phyloP scores from a whole-genome alignment of 2,113 vertebrate species.

The Cephalopholis sonnerati region DNA sequence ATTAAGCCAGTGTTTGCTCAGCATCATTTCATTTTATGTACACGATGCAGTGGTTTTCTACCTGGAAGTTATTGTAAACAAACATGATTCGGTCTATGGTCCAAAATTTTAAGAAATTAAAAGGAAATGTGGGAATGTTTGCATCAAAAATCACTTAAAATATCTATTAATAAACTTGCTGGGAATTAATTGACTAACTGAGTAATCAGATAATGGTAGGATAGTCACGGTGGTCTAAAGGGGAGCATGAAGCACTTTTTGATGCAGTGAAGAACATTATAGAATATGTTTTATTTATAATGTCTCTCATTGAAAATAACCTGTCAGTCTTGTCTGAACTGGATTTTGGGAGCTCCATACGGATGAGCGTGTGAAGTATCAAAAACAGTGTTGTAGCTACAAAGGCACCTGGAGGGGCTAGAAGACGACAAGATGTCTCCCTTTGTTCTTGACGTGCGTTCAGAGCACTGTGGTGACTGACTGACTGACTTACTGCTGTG shows the following conservation, averaged over 20 bases:
- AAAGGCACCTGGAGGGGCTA: conserved; percentile 62
- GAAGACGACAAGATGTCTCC: conserved; percentile 55
- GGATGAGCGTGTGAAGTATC: conserved; percentile 53
- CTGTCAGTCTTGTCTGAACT: conserved; percentile 66
- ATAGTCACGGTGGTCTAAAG: not conserved
- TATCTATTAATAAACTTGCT: not conserved
- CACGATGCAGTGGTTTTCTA: too few species aligned
- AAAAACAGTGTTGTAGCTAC: conserved; percentile 55
- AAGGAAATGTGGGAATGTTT: not conserved
- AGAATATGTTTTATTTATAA: conserved; percentile 58
- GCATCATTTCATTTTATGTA: too few species aligned
- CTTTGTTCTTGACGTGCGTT: conserved; percentile 70
- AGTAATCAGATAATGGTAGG: not conserved
- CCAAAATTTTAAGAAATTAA: not conserved
- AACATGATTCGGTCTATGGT: too few species aligned
- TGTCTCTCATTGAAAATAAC: conserved; percentile 43
- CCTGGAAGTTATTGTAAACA: too few species aligned
- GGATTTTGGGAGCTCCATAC: conserved; percentile 45
- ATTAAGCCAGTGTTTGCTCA: too few species aligned
- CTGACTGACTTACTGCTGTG: conserved; percentile 58
- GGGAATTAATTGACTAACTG: not conserved
- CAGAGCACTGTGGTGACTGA: conserved; percentile 55
- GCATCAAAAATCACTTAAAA: not conserved
- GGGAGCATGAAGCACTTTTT: conserved; percentile 4
- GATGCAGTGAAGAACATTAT: conserved; percentile 36